These are phyloP conservation scores for Kryphioiulus occultus DNA, from an alignment of 2,888 invertebrate genomes.

Conservation along the genomic window DNA sequence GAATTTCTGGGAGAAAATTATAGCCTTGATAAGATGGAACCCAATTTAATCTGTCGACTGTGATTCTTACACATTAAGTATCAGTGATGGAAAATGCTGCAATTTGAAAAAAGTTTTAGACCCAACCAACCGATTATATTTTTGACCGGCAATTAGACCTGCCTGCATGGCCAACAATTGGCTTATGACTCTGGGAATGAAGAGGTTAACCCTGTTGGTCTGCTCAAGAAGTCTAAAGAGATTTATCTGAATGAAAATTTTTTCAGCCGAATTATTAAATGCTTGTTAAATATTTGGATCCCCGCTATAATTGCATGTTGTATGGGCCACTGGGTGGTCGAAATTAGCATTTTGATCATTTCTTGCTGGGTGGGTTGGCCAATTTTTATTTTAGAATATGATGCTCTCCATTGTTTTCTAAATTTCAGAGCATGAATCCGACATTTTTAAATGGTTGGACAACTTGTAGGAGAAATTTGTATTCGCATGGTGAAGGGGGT, in stretches of 20 bases:
- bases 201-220: neutral
- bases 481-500: neutral
- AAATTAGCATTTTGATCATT: constrained; percentile 13
- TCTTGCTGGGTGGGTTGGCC: neutral
- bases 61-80: neutral
- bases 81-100: neutral
- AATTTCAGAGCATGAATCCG: neutral
- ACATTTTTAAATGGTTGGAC: constrained; percentile 22
- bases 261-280: neutral
- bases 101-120: constrained; percentile 27
- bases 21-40: constrained; percentile 25
- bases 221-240: neutral
- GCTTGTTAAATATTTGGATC: neutral
- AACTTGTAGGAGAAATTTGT: neutral
- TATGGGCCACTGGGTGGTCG: neutral
- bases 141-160: constrained; percentile 1
- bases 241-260: neutral
- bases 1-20: neutral
- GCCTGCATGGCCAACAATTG: neutral
- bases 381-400: neutral
- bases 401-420: neutral
- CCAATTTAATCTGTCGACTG: constrained; percentile 39
- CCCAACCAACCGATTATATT: constrained; percentile 17
- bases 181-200: neutral
- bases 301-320: neutral